Evolutionary conservation across 2,888 invertebrate species (phyloP), one percentile per base, ranked within the genome.

Genomic region (Neria commutata): DNA sequence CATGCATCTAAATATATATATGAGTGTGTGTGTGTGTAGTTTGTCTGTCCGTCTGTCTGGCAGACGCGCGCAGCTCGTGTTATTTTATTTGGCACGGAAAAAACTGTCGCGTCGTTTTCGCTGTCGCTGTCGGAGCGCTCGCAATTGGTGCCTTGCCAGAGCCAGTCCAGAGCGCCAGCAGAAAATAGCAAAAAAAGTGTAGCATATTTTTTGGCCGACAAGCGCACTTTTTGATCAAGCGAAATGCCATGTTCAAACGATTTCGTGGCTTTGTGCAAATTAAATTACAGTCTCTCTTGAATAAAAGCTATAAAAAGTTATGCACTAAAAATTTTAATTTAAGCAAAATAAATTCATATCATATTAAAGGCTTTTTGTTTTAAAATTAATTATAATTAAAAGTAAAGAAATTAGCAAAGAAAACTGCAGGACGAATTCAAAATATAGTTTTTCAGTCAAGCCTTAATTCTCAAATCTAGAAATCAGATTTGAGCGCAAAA

Each of bases 141-240:
- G 42, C 19, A 70, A 70, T 74, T 71, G 66, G 65, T 64, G 29
- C 47, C 54, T 29, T 42, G 46, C 23, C 51, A 49, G 11, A 42
- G 29, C 16, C 19, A 19, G 23, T 23, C 8, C n/a, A n/a, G n/a
- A 14, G 40, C 40, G 17, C 40, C 14, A 4, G 37, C 19, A 56
- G 58, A 64, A 61, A 60, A 53, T 50, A 1, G 10, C 17, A 16
- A 54, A 24, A 56, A 42, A 45, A 33, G 10, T 50, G 50, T 56
- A 50, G 61, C 54, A 51, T 46, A 55, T 49, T 60, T 63, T 64
- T 64, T 65, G 67, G 72, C 65, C 64, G 54, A 29, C 56, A 26
- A 21, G 42, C 45, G n/a, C 37, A 29, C 3, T 29, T 33, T 52
- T 25, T 21, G n/a, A 19, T 10, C 48, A 29, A n/a, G 23, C 34